phyloP scores from a whole-genome alignment of 2,113 vertebrate genomes.

The Larimichthys polyactis region DNA sequence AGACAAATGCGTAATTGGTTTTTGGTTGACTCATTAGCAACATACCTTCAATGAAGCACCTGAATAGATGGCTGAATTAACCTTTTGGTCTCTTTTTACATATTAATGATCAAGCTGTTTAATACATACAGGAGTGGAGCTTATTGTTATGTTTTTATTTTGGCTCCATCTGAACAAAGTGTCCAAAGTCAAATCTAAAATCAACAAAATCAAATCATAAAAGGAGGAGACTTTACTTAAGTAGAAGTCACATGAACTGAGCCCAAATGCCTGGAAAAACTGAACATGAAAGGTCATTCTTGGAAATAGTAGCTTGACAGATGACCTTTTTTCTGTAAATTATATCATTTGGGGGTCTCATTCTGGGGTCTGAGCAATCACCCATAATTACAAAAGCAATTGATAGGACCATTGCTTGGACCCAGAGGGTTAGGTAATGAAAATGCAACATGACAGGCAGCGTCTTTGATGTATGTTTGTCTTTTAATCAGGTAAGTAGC shows the following conservation, averaged over 20 bases:
- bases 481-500: constrained; percentile 1
- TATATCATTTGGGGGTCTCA: not conserved
- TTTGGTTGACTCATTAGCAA: constrained; percentile 37
- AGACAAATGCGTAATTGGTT: constrained; percentile 17
- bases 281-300: not conserved
- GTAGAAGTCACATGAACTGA: not conserved
- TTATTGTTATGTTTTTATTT: not conserved
- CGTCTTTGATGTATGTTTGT: not conserved
- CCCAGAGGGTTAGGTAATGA: no score
- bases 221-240: not conserved
- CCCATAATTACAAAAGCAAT: no score
- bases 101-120: constrained; percentile 36
- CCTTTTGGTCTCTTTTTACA: constrained; percentile 31
- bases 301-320: not conserved
- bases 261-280: not conserved
- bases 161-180: not conserved
- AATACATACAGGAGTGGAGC: not conserved
- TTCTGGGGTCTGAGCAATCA: no score
- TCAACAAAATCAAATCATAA: not conserved
- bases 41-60: constrained; percentile 14
- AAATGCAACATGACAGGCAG: not conserved
- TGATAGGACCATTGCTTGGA: no score
- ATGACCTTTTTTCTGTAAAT: not conserved
- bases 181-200: not conserved
- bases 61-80: constrained; percentile 24